Base-by-base conservation (phyloP, 2,888 invertebrate genomes). In the Tethea ocularis region DNA sequence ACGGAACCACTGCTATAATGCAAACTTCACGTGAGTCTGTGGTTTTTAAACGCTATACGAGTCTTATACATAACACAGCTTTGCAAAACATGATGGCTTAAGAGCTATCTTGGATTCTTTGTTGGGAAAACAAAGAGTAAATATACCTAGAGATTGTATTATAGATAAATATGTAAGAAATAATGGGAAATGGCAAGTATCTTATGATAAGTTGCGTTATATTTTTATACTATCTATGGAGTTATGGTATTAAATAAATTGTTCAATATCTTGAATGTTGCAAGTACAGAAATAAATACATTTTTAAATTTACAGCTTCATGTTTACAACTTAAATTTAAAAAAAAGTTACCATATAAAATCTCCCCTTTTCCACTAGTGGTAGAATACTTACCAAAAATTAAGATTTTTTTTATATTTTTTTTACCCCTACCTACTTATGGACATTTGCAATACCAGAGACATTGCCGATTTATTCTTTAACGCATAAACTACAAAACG, bases 71-170 rank as follows among this genome's bases (percentile, higher is more conserved):
- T 10, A 46, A 13, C 29, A 29, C 46, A 51, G 29, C 51, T 29
- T 51, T 24, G 41, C 46, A 56, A 56, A 51, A 57, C 57, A 57
- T 20, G 51, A 20, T 57, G 20, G 51, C 20, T 57, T 56, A 29
- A 57, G 51, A 57, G 57, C 57, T 20, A 51, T 51, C 57, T 51
- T 8, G 57, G 3, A 51, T 57, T 51, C 57, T 57, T 57, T 57
- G 57, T 57, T 46, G 26, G 5, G 51, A 57, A 57, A 57, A 57
- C 46, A 24, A 57, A 57, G 51, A 51, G 29, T 26, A 23, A 26
- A 15, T 23, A 20, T 53, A 53, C 52, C 7, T 53, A 17, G 29
- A 53, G 26, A 17, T 26, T 7, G 11, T 29, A 26, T 29, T 53
- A 17, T 29, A 53, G 29, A 26, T 53, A 46, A 20, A 13, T 26